Percentiles rank a stretch among this genome's conserved stretches.
These are phyloP conservation scores for Amazona guildingii DNA, from an alignment of 2,113 vertebrate genomes.

Conservation along the genomic window DNA sequence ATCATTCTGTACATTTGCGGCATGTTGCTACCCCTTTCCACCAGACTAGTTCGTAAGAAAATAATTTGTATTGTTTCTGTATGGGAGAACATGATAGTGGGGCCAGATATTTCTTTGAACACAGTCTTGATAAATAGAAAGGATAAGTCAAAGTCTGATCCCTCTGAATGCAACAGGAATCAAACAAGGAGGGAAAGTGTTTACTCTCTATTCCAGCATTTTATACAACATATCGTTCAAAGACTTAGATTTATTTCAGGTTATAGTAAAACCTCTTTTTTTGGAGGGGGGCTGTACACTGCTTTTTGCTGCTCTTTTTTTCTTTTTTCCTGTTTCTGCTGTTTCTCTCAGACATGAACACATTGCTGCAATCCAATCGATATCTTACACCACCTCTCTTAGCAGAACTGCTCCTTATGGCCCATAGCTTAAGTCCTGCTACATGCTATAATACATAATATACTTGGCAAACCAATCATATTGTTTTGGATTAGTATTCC, in stretches of 20 bases:
- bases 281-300: background rate
- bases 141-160: background rate
- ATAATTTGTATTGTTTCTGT: background rate
- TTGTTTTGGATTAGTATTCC: background rate
- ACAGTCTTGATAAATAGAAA: background rate
- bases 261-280: background rate
- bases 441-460: background rate
- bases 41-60: background rate
- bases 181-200: background rate
- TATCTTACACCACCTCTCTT: background rate
- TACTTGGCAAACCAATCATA: background rate
- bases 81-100: background rate
- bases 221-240: background rate
- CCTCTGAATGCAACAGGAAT: background rate
- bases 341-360: background rate
- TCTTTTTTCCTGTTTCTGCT: background rate
- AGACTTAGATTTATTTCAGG: background rate
- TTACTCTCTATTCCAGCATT: background rate
- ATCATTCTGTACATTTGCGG: background rate
- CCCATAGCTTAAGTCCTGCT: background rate
- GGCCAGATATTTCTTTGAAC: background rate
- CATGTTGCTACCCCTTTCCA: background rate
- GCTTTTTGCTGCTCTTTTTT: background rate
- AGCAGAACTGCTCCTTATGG: background rate
- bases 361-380: accelerated